Evolutionary conservation across 2,888 invertebrate species (phyloP).

Genomic region (Chrysotoxum bicinctum): DNA sequence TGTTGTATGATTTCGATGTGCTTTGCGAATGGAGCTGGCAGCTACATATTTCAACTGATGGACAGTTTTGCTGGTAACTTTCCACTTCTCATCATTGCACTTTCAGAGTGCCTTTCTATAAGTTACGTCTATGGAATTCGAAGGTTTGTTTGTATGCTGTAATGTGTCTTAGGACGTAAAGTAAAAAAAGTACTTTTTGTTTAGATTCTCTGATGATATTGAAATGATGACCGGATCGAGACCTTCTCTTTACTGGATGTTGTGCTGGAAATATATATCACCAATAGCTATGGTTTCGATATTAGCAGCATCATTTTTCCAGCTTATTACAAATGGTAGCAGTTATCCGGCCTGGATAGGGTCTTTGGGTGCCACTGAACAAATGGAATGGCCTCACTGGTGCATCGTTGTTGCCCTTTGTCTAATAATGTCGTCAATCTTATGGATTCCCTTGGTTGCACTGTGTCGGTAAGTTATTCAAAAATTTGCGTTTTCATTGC

Average conservation of each 20-base stretch:
- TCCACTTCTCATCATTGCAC: slow-evolving; percentile 94
- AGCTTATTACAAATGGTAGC: slow-evolving; percentile 90
- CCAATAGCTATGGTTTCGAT: slow-evolving; percentile 94
- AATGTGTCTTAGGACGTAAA: rapidly evolving
- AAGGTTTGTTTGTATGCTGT: slow-evolving; percentile 83
- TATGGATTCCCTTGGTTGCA: slow-evolving; percentile 94
- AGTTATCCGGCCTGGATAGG: slow-evolving; percentile 93
- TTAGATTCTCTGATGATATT: slow-evolving; percentile 95
- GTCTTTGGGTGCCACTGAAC: slow-evolving; percentile 87
- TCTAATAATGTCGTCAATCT: slow-evolving; percentile 89
- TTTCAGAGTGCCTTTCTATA: slow-evolving; percentile 95
- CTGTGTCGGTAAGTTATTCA: slow-evolving; percentile 86
- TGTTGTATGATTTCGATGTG: slow-evolving; percentile 94
- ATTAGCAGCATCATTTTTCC: slow-evolving; percentile 90
- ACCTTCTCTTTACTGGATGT: slow-evolving; percentile 94
- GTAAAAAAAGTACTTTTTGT: background rate
- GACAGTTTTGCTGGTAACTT: slow-evolving; percentile 97
- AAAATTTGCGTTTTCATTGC: background rate
- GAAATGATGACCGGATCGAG: slow-evolving; percentile 96
- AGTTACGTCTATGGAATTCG: slow-evolving; percentile 96
- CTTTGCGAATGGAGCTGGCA: slow-evolving; percentile 96
- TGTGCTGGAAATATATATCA: slow-evolving; percentile 97
- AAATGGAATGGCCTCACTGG: slow-evolving; percentile 94
- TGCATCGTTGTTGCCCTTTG: slow-evolving; percentile 88
- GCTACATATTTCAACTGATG: slow-evolving; percentile 95